Evolutionary conservation across 2,888 invertebrate species (phyloP).

Genomic region (Lacanobia oleracea): DNA sequence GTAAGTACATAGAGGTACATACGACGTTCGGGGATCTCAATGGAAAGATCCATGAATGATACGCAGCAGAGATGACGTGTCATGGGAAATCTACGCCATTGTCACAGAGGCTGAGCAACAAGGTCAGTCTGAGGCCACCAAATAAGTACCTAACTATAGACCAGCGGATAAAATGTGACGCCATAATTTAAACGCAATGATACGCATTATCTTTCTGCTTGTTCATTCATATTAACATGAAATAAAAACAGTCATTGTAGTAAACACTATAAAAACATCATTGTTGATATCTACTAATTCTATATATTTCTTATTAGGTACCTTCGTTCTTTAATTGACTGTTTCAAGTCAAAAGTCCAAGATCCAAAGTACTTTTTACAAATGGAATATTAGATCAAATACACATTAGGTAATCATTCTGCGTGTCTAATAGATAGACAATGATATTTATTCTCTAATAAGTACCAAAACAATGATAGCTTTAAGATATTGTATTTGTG

Average conservation of each 20-base stretch:
- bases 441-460: slow-evolving; percentile 29
- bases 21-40: background rate
- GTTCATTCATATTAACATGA: slow-evolving; percentile 36
- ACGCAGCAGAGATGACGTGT: slow-evolving; percentile 55
- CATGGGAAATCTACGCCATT: slow-evolving; percentile 73
- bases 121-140: slow-evolving; percentile 60
- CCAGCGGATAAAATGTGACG: slow-evolving; percentile 27
- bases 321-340: background rate
- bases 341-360: background rate
- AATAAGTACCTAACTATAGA: slow-evolving; percentile 37
- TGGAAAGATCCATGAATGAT: slow-evolving; percentile 22
- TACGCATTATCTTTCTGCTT: slow-evolving; percentile 29
- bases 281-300: background rate
- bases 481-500: slow-evolving; percentile 10
- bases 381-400: slow-evolving; percentile 1
- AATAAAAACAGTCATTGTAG: slow-evolving; percentile 19
- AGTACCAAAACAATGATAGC: slow-evolving; percentile 13
- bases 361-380: background rate
- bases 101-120: slow-evolving; percentile 71
- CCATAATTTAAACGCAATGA: slow-evolving; percentile 40
- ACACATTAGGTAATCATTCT: background rate
- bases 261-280: background rate
- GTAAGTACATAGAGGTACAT: background rate
- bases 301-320: too few relatives aligned
- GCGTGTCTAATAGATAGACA: slow-evolving; percentile 16